Evolutionary conservation across 2,113 vertebrate species (phyloP).

Genomic region (Rhinoderma darwinii): DNA sequence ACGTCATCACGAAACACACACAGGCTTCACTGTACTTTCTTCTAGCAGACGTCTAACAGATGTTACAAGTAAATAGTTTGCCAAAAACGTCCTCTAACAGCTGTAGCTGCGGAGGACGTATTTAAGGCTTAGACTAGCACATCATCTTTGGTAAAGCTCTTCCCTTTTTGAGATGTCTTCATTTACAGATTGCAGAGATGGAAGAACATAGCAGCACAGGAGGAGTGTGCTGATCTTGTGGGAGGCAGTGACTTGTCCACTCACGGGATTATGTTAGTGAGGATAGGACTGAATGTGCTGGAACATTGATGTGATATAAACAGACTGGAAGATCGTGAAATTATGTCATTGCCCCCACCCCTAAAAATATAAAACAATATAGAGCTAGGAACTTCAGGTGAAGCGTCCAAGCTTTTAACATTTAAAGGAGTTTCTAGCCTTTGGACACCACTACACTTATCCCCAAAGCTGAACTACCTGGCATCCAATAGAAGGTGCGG

Average conservation of each 20-base stretch:
- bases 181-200: not conserved
- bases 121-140: not conserved
- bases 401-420: no score
- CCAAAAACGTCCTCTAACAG: not conserved
- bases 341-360: no score
- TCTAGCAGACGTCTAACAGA: slow-evolving; percentile 12
- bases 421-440: no score
- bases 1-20: not conserved
- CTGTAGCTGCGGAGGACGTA: not conserved
- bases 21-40: not conserved
- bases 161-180: not conserved
- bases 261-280: not conserved
- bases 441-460: no score
- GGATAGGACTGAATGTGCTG: not conserved
- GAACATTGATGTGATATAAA: not conserved
- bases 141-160: not conserved
- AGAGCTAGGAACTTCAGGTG: no score
- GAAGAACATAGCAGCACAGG: not conserved
- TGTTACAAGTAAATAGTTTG: slow-evolving; percentile 4
- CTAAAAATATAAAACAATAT: no score
- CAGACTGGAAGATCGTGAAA: no score
- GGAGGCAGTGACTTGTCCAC: not conserved
- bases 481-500: no score
- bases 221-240: not conserved
- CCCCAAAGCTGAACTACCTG: no score